phyloP scores from a whole-genome alignment of 2,113 vertebrate species.

The Pungitius pungitius region DNA sequence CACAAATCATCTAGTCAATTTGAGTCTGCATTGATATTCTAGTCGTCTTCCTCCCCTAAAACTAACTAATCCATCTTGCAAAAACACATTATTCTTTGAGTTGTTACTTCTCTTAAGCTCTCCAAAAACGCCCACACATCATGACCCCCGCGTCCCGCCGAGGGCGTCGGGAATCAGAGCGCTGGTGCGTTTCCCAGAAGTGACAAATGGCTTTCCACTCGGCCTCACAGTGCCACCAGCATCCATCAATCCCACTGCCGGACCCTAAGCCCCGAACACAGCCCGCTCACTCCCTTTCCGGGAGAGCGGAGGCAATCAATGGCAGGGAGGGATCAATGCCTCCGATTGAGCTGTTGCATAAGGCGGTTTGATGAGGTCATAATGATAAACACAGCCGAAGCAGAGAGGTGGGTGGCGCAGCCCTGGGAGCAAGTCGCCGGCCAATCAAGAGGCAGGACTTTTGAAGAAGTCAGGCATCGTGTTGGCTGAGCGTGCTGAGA shows the following conservation, averaged over 20 bases:
- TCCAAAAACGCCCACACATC: neutral
- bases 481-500: neutral
- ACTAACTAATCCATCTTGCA: neutral
- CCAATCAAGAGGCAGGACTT: constrained; percentile 11
- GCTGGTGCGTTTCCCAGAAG: constrained; percentile 40
- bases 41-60: neutral
- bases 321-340: constrained; percentile 64
- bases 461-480: neutral
- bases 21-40: neutral
- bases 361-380: constrained; percentile 67
- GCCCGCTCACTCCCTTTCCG: constrained; percentile 23
- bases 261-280: neutral
- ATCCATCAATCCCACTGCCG: constrained; percentile 13
- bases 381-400: constrained; percentile 28
- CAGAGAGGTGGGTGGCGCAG: neutral
- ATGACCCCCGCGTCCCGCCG: neutral
- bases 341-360: constrained; percentile 71
- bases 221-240: constrained; percentile 43
- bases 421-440: neutral
- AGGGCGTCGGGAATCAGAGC: constrained; percentile 22
- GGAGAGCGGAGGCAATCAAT: constrained; percentile 57
- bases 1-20: constrained; percentile 2
- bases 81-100: neutral
- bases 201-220: constrained; percentile 64
- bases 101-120: neutral